These are phyloP conservation scores for Tipula unca DNA, from an alignment of 2,888 invertebrate genomes.

Conservation along the genomic window DNA sequence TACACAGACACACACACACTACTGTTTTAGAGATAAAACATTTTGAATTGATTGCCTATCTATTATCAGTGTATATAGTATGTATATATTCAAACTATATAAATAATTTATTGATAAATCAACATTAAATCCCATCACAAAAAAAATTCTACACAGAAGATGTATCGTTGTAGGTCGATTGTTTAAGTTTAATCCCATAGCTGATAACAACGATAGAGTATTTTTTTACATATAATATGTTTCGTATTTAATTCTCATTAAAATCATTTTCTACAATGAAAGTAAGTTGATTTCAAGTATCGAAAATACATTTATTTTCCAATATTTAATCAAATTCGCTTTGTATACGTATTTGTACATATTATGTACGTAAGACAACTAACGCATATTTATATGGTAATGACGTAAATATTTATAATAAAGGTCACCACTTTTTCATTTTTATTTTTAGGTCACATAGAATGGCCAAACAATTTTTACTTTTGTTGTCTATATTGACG, in stretches of 20 bases:
- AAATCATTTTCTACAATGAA: neutral
- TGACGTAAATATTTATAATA: neutral
- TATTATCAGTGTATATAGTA: neutral
- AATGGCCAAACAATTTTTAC: conserved; percentile 27
- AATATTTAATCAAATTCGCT: neutral
- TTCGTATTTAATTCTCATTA: neutral
- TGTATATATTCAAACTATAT: neutral
- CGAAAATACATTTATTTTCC: neutral
- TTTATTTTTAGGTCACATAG: conserved; percentile 16
- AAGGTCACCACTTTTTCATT: neutral
- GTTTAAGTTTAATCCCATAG: neutral
- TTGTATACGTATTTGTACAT: neutral
- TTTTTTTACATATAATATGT: too few species aligned
- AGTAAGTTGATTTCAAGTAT: neutral
- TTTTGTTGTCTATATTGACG: conserved; percentile 25
- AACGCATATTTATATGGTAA: neutral
- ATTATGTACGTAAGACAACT: too few species aligned
- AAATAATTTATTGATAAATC: neutral
- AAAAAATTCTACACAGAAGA: neutral
- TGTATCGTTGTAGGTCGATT: neutral
- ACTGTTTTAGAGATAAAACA: neutral
- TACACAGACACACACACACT: neutral
- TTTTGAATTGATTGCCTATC: neutral
- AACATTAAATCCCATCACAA: neutral
- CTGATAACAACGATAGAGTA: neutral